phyloP scores from a whole-genome alignment of 2,113 vertebrate genomes.

The Cephalopterus ornatus region DNA sequence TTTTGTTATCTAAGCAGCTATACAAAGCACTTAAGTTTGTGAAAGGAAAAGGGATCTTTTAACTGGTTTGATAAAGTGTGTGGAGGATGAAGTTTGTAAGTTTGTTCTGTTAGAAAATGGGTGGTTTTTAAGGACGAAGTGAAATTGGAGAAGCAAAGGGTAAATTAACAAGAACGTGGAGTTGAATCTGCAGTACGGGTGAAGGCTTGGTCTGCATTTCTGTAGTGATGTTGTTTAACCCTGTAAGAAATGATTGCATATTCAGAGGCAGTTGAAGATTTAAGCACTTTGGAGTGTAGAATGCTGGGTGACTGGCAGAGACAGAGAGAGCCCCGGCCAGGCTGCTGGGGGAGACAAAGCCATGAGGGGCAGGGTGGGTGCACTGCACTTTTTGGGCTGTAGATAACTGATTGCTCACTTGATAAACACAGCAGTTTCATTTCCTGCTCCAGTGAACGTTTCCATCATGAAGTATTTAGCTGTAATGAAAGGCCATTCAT shows the following conservation, averaged over 20 bases:
- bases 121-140: neutral
- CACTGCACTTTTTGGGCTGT: neutral
- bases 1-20: neutral
- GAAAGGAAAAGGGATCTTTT: neutral
- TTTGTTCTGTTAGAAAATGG: neutral
- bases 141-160: neutral
- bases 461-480: neutral
- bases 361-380: neutral
- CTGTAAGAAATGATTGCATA: neutral
- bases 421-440: neutral
- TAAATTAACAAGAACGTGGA: neutral
- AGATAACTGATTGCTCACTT: neutral
- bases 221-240: neutral
- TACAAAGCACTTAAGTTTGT: neutral
- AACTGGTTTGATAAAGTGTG: neutral
- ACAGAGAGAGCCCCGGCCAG: neutral
- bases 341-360: neutral
- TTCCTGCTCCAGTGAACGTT: neutral
- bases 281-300: neutral
- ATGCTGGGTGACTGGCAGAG: neutral
- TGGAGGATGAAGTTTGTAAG: neutral
- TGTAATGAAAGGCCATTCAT: neutral
- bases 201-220: neutral
- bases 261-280: neutral
- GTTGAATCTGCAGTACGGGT: neutral